phyloP scores from a whole-genome alignment of 2,113 vertebrate species.

The Pollimyrus isidori region DNA sequence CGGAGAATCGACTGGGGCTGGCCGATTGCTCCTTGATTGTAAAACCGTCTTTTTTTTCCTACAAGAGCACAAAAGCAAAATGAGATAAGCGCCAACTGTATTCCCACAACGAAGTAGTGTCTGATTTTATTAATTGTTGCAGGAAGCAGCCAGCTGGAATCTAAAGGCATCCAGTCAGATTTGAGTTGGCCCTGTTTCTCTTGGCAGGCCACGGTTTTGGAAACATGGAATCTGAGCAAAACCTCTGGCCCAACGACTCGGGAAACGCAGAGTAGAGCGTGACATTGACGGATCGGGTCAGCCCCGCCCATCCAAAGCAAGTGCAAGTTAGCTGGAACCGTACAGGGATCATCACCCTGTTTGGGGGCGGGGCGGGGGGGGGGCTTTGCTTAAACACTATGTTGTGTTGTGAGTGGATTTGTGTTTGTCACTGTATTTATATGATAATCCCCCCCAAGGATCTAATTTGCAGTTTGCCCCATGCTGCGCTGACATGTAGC shows the following conservation, averaged over 20 bases:
- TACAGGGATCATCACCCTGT: background rate
- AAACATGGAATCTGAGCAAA: constrained; percentile 11
- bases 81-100: constrained; percentile 26
- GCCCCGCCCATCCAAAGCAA: background rate
- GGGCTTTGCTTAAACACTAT: background rate
- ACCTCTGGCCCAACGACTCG: background rate
- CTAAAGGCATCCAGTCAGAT: constrained; percentile 18
- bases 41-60: constrained; percentile 25
- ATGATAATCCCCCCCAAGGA: background rate
- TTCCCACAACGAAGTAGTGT: constrained; percentile 25
- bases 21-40: constrained; percentile 38
- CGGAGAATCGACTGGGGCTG: constrained; percentile 30
- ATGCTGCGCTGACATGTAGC: background rate
- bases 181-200: constrained; percentile 20
- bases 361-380: background rate
- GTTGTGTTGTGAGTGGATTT: background rate
- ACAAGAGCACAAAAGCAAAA: constrained; percentile 32
- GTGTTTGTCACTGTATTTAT: background rate
- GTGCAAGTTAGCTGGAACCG: constrained; percentile 12
- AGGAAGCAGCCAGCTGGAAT: constrained; percentile 39
- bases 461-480: background rate
- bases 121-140: constrained; percentile 30
- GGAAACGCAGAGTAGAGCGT: constrained; percentile 1
- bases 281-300: constrained; percentile 13
- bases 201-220: background rate